A percentile compares a stretch with the other conserved stretches of the same genome.
Conservation (phyloP, 2,797 vertebrate genomes). For the Numenius phaeopus region DNA sequence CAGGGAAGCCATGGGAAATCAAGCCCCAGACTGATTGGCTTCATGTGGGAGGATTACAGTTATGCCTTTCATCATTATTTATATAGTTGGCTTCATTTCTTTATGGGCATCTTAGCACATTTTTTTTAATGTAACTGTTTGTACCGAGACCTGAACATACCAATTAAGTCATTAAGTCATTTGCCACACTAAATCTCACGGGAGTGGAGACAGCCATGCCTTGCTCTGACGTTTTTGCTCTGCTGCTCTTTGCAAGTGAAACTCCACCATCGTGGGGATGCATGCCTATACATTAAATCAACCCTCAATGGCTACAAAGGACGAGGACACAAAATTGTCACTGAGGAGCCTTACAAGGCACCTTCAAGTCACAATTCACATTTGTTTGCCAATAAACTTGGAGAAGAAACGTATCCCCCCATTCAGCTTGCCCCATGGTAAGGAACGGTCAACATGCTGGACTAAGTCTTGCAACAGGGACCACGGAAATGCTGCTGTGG, state of each 20-base stretch:
- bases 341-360: not conserved
- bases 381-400: not conserved
- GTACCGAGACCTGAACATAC: not conserved
- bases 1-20: not conserved
- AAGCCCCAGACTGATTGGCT: not conserved
- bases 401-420: not conserved
- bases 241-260: not conserved
- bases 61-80: not conserved
- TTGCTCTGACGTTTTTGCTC: not conserved
- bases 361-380: not conserved
- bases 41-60: not conserved
- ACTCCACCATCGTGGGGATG: too few relatives aligned
- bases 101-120: not conserved
- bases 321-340: not conserved
- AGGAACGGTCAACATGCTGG: too few relatives aligned
- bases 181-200: not conserved
- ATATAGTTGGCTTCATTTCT: not conserved
- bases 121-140: not conserved
- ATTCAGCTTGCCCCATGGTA: not conserved
- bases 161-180: not conserved
- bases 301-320: accelerated
- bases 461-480: not conserved
- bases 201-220: not conserved
- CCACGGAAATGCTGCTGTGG: not conserved
- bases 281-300: accelerated